Evolutionary conservation across 2,888 invertebrate genomes (phyloP), one percentile per base, ranked within the genome.

Genomic region (Cryptophagus acutangulus): DNA sequence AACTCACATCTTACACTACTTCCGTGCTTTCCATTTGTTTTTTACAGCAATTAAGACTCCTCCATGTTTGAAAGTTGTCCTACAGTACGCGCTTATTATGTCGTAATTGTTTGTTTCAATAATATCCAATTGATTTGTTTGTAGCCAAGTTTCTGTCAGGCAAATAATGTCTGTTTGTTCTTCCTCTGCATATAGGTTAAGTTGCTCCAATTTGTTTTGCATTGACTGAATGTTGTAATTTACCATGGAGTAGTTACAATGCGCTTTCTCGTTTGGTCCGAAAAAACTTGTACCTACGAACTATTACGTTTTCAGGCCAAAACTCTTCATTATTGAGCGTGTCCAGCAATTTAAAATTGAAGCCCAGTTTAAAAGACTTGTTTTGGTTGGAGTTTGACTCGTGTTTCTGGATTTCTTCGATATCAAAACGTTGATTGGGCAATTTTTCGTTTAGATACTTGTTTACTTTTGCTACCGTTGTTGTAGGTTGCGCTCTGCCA

Each of bases 321-420:
- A 20, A 20, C n/a, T 20, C 24, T n/a, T n/a, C 24, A 8, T 20
- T 6, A 8, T 6, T 20, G 6, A 20, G 24, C n/a, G 24, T 20
- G 24, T 20, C 24, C n/a, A 20, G n/a, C 24, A 20, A 20, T 20
- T 20, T n/a, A 20, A 20, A 20, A 20, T 20, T 20, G 24, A 20
- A 20, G n/a, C 24, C 24, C 24, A 20, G n/a, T 20, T 20, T 20
- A 20, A 20, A 20, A 20, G 6, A n/a, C n/a, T 20, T 20, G n/a
- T 20, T 20, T n/a, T 20, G 6, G n/a, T 20, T 20, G 6, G 24
- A 8, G n/a, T 20, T 20, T 8, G 24, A 8, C n/a, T 20, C 24
- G n/a, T 20, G 24, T n/a, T 20, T 20, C n/a, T 20, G 6, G n/a
- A 20, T 20, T 20, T 20, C 24, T n/a, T 20, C 6, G n/a, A 20